Percentiles rank a stretch among this genome's conserved stretches.
Evolutionary conservation across 2,113 vertebrate genomes (phyloP).

Genomic region (Melanostigma gelatinosum): DNA sequence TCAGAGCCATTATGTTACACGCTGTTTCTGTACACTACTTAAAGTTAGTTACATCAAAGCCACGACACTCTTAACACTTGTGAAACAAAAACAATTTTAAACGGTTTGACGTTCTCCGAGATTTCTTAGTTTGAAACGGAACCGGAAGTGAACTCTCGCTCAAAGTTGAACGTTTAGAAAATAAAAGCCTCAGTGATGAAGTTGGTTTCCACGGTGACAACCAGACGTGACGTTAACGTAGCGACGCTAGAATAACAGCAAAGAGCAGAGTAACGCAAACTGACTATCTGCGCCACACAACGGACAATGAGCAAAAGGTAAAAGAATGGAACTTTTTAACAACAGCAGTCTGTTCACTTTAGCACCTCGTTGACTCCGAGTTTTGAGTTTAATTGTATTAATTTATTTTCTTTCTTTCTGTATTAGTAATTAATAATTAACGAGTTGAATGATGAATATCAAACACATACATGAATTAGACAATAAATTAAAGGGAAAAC

Average conservation of each 20-base stretch:
- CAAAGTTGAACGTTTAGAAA: neutral
- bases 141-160: constrained; percentile 4
- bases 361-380: too few species aligned
- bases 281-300: neutral
- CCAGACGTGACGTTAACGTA: neutral
- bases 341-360: too few species aligned
- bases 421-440: too few species aligned
- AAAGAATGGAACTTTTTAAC: too few species aligned
- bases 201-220: constrained; percentile 16
- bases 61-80: neutral
- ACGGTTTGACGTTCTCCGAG: neutral
- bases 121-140: neutral
- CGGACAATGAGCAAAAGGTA: constrained; percentile 35
- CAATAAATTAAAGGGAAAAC: too few species aligned
- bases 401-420: neutral
- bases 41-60: neutral
- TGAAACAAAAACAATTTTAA: too few species aligned
- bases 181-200: constrained; percentile 11
- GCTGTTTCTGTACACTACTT: neutral
- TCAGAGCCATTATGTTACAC: neutral
- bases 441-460: too few species aligned
- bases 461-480: neutral
- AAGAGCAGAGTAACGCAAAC: neutral
- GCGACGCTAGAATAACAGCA: too few species aligned
- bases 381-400: neutral